Base-by-base conservation (phyloP, 2,888 invertebrate species). In the Polydrusus tereticollis region DNA sequence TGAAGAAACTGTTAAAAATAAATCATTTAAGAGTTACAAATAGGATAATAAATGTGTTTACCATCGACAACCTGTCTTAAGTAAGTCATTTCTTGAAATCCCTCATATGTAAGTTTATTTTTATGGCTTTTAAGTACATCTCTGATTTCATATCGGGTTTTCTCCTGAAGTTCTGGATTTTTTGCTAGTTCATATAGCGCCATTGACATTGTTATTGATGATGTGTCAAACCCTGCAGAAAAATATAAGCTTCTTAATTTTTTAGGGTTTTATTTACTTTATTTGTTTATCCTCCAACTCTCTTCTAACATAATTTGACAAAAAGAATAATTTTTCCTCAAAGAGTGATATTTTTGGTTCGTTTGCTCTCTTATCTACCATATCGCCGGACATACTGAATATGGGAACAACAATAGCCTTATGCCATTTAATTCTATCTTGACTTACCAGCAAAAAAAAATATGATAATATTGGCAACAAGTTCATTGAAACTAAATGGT, bases 151-250 rank as follows among this genome's bases (percentile, higher is more conserved):
- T 58, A 0, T 14, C 66, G 14, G 5, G 45, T 7, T 59, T 52
- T 55, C 20, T 59, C 60, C 26, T 89, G 89, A 0, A 87, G 72
- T 0, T 85, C 81, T 0, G 79, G 82, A 75, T 87, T 80, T 14
- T 72, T 64, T 0, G 89, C 88, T 45, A 91, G 77, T 12, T 87
- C 87, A 77, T 88, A 88, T 8, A 88, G 83, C 0, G 87, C 87
- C 75, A 89, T 89, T 0, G 88, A 87, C 36, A 90, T 78, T n/a
- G 89, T 79, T 18, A 57, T 62, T 0, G 69, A 69, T n/a, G 62
- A 69, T n/a, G 66, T 66, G 5, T 64, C 62, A 43, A 60, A 73
- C 16, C 69, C 73, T 63, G n/a, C n/a, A n/a, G n/a, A n/a, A n/a
- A n/a, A n/a, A n/a, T n/a, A n/a, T n/a, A n/a, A n/a, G n/a, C n/a